Conservation (phyloP, 2,888 invertebrate genomes). For the Magallana nippona region DNA sequence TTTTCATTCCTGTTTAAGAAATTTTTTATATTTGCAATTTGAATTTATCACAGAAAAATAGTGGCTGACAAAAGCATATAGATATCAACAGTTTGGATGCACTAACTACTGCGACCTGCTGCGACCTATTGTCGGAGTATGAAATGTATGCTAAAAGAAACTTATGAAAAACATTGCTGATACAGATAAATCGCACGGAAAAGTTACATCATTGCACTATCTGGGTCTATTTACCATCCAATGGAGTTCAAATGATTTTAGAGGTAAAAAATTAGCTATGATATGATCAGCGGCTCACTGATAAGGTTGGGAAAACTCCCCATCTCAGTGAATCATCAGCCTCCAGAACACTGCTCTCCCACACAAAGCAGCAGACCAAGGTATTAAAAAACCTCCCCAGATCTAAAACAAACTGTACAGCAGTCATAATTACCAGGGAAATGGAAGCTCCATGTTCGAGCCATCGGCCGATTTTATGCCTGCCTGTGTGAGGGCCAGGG, state of each 20-base stretch:
- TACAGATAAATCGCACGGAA: background rate
- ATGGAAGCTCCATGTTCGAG: slow-evolving; percentile 10
- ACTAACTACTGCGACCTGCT: background rate
- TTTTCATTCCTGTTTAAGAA: too few relatives aligned
- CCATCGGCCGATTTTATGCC: slow-evolving; percentile 10
- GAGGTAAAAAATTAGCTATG: slow-evolving; percentile 18
- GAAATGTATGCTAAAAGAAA: background rate
- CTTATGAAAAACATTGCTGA: background rate
- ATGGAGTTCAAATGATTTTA: slow-evolving; percentile 31
- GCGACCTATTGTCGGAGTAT: background rate
- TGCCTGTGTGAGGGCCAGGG: background rate
- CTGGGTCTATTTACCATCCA: slow-evolving; percentile 12
- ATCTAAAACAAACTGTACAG: slow-evolving; percentile 5
- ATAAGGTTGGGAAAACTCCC: background rate
- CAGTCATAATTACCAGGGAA: slow-evolving; percentile 9
- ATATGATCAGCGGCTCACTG: slow-evolving; percentile 2
- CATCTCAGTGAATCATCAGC: slow-evolving; percentile 19
- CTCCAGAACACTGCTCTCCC: background rate
- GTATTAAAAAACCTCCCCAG: background rate
- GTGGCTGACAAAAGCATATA: background rate
- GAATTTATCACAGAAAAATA: too few relatives aligned
- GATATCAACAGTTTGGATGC: background rate
- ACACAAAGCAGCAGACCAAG: background rate
- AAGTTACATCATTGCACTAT: slow-evolving; percentile 23
- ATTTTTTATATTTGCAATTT: too few relatives aligned